phyloP scores from a whole-genome alignment of 2,888 invertebrate species.

The Lasioglossum villosulum region DNA sequence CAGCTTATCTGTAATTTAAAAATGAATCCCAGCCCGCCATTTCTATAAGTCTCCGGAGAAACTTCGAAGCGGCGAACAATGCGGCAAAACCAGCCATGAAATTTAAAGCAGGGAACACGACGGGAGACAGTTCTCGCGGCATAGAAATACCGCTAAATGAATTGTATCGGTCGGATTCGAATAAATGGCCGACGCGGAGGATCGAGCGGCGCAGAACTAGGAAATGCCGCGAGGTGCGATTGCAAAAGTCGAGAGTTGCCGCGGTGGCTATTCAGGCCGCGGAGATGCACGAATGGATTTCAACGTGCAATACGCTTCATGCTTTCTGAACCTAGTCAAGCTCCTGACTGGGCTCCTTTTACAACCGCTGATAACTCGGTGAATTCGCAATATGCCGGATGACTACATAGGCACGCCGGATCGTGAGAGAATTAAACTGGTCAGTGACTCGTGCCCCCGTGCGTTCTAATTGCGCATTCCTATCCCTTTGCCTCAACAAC shows the following conservation, averaged over 20 bases:
- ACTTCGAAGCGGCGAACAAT: constrained; percentile 17
- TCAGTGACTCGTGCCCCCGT: constrained; percentile 36
- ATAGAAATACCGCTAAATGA: constrained; percentile 41
- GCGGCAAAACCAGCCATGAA: constrained; percentile 32
- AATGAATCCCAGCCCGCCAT: constrained; percentile 1
- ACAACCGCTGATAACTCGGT: constrained; percentile 63
- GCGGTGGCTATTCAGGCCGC: constrained; percentile 60
- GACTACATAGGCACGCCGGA: constrained; percentile 33
- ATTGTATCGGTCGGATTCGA: constrained; percentile 44
- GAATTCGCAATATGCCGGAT: constrained; percentile 59
- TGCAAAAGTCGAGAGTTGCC: constrained; percentile 69
- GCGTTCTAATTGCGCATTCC: constrained; percentile 22
- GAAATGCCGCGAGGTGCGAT: constrained; percentile 72
- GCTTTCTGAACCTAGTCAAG: constrained; percentile 58
- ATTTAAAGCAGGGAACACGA: constrained; percentile 22
- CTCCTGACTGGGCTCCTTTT: constrained; percentile 46
- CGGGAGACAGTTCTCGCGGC: constrained; percentile 22
- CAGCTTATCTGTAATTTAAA: constrained; percentile 17
- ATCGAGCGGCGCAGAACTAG: constrained; percentile 57
- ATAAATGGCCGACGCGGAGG: constrained; percentile 29
- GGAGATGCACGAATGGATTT: constrained; percentile 75
- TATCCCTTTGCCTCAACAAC: not conserved
- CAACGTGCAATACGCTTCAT: constrained; percentile 59
- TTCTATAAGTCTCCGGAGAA: constrained; percentile 10
- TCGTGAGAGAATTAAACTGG: constrained; percentile 54